These are phyloP conservation scores for Synanthedon myopaeformis DNA, from an alignment of 2,888 invertebrate genomes.

Conservation along the genomic window DNA sequence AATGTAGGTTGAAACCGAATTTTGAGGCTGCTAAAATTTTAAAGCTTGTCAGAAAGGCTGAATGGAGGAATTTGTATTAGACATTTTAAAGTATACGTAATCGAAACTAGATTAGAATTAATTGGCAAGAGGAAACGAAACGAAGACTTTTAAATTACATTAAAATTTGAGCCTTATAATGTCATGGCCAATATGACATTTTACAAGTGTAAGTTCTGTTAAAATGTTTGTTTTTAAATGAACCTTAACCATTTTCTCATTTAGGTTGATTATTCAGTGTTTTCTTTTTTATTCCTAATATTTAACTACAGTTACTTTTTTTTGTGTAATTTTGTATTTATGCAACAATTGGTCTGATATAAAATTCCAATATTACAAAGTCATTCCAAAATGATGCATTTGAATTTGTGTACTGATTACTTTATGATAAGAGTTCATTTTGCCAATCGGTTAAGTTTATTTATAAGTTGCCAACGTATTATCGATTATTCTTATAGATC, in stretches of 20 bases:
- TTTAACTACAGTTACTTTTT: too few species aligned
- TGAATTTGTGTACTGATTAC: constrained; percentile 17
- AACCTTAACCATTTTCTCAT: too few species aligned
- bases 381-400: constrained; percentile 46
- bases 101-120: too few species aligned
- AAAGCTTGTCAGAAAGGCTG: constrained; percentile 8
- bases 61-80: constrained; percentile 11
- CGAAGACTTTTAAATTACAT: too few species aligned
- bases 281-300: too few species aligned
- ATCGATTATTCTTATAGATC: constrained; percentile 6
- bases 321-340: background rate
- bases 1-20: constrained; percentile 5
- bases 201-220: too few species aligned
- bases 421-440: constrained; percentile 5
- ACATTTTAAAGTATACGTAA: too few species aligned
- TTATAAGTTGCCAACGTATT: background rate
- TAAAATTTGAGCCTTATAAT: too few species aligned
- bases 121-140: too few species aligned
- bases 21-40: constrained; percentile 5
- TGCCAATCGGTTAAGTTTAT: constrained; percentile 5
- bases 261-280: too few species aligned
- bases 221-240: too few species aligned
- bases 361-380: constrained; percentile 16
- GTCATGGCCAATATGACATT: too few species aligned
- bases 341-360: constrained; percentile 13